Percentiles rank a stretch among this genome's conserved stretches.
Conservation (phyloP, 1,140 invertebrate species). For the Calliopsis andreniformis region DNA sequence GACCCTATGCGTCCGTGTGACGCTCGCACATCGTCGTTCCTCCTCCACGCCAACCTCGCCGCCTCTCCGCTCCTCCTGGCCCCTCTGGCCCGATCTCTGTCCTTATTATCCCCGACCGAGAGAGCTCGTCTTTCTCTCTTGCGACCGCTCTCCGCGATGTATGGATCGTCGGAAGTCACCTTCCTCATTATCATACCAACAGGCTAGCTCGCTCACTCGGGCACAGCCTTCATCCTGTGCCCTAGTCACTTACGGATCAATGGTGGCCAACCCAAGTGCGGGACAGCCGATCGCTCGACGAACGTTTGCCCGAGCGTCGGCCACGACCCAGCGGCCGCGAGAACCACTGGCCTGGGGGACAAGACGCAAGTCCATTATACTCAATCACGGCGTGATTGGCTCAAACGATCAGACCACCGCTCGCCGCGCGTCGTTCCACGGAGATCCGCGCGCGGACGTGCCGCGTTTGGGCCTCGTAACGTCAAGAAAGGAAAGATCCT, state of each 20-base stretch:
- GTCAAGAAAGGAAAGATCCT: conserved; percentile 60
- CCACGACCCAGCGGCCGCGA: conserved; percentile 57
- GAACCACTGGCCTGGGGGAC: conserved; percentile 79
- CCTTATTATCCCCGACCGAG: conserved; percentile 23
- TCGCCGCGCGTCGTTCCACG: conserved; percentile 71
- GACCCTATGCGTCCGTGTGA: conserved; percentile 55
- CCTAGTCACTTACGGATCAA: conserved; percentile 78
- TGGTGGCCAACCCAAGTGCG: conserved; percentile 77
- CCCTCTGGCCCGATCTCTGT: conserved; percentile 14
- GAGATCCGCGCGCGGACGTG: conserved; percentile 64
- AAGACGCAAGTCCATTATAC: conserved; percentile 82
- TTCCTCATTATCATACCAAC: conserved; percentile 82
- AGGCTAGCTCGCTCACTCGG: conserved; percentile 74
- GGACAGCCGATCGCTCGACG: conserved; percentile 39
- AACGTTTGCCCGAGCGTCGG: conserved; percentile 43
- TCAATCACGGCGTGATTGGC: conserved; percentile 81
- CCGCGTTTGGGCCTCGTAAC: conserved; percentile 54
- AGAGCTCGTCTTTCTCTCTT: conserved; percentile 47
- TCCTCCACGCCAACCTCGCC: conserved; percentile 44
- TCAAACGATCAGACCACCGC: conserved; percentile 81
- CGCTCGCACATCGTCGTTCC: conserved; percentile 49
- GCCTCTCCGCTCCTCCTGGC: conserved; percentile 62
- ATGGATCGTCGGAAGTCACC: conserved; percentile 82
- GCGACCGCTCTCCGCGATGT: conserved; percentile 64
- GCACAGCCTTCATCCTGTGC: conserved; percentile 80